Percentiles rank a stretch among this genome's conserved stretches.
Conservation (phyloP, 1,140 invertebrate genomes). For the Tetramorium alpestre region DNA sequence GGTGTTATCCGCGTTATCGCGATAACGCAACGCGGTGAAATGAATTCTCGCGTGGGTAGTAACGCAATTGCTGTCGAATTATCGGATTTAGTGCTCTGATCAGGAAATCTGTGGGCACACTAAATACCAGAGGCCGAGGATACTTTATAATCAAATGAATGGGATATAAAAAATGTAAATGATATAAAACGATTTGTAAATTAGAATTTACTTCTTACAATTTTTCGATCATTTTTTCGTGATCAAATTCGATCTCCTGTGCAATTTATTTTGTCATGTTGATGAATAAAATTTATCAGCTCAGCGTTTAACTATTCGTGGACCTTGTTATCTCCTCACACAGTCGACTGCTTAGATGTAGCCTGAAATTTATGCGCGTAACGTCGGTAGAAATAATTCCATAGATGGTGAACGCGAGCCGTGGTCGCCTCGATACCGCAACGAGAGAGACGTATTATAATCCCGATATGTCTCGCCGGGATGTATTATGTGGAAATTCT, state of each 20-base stretch:
- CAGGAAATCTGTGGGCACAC: neutral
- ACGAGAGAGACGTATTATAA: constrained; percentile 43
- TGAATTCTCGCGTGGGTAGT: neutral
- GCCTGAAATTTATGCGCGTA: constrained; percentile 15
- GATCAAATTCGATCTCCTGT: neutral
- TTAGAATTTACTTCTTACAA: neutral
- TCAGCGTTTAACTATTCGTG: constrained; percentile 15
- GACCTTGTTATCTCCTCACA: constrained; percentile 27
- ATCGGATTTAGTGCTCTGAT: neutral
- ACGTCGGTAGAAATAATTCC: constrained; percentile 49
- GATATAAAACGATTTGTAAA: no score
- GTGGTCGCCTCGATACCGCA: neutral
- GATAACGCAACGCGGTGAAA: neutral
- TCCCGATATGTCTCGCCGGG: constrained; percentile 21
- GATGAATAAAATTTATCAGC: constrained; percentile 41
- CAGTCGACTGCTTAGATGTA: neutral
- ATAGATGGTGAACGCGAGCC: neutral
- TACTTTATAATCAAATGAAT: neutral
- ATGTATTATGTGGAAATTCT: constrained; percentile 62
- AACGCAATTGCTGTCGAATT: constrained; percentile 1
- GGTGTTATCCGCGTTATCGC: neutral
- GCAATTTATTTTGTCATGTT: constrained; percentile 15
- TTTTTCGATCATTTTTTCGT: neutral
- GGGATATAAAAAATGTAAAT: neutral
- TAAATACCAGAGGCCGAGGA: neutral